These are phyloP conservation scores for Malurus leucopterus DNA, from an alignment of 2,797 vertebrate species.

Conservation along the genomic window DNA sequence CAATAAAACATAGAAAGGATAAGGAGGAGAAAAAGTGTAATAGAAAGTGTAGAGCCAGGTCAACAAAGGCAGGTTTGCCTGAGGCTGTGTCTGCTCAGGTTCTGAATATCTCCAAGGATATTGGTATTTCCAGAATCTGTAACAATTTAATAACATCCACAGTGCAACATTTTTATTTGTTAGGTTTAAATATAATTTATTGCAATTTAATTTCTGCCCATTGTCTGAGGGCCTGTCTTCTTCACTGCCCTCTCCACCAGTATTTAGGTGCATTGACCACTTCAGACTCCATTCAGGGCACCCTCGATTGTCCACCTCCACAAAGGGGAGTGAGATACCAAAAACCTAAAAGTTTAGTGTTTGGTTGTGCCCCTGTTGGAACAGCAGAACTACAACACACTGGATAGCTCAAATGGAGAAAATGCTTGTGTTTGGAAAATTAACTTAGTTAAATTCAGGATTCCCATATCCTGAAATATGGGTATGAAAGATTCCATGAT, in stretches of 20 bases:
- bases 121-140: not conserved
- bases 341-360: fast-evolving
- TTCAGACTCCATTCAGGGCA: not conserved
- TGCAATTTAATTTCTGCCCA: not conserved
- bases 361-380: fast-evolving
- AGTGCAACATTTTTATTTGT: not conserved
- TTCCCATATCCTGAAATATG: not conserved
- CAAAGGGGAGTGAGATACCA: fast-evolving
- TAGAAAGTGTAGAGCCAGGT: not conserved
- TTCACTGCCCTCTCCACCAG: not conserved
- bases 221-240: not conserved
- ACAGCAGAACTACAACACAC: not conserved
- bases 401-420: not conserved
- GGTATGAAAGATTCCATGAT: not conserved
- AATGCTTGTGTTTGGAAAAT: not conserved
- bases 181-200: not conserved
- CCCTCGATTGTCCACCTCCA: not conserved
- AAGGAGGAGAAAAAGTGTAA: not conserved
- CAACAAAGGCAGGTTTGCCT: not conserved
- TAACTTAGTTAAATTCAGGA: too few relatives aligned
- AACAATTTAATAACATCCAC: not conserved
- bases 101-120: not conserved
- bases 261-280: not conserved
- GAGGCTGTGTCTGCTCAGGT: not conserved
- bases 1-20: not conserved